Percentiles rank a stretch among this genome's conserved stretches.
These are phyloP conservation scores for Microctenopoma stevenorrisi DNA, from an alignment of 2,797 vertebrate genomes.

Conservation along the genomic window DNA sequence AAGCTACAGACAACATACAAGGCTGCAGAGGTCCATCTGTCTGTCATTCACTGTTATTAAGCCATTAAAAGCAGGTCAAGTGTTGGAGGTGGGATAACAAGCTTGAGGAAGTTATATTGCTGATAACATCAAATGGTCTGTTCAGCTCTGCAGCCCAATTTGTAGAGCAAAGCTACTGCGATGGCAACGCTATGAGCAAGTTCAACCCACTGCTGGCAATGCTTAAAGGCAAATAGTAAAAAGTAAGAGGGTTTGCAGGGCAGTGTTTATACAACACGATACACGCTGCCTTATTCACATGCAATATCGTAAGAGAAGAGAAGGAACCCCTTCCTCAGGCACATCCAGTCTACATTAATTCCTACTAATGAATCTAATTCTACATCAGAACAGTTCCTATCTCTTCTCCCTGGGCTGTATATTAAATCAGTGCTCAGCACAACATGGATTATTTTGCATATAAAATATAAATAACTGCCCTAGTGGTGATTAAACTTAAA, in stretches of 20 bases:
- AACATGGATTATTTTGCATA: conserved; percentile 1
- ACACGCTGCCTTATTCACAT: conserved; percentile 26
- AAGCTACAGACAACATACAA: not conserved
- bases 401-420: not conserved
- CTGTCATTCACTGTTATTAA: conserved; percentile 10
- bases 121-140: conserved; percentile 43
- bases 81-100: conserved; percentile 50
- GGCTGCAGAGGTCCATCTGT: not conserved
- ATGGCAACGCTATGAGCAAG: conserved; percentile 25
- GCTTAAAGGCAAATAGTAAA: conserved; percentile 51
- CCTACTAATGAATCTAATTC: not conserved
- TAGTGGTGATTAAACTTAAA: not conserved
- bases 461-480: too few species aligned
- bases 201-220: conserved; percentile 30
- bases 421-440: not conserved
- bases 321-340: conserved; percentile 5
- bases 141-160: conserved; percentile 31
- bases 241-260: conserved; percentile 22
- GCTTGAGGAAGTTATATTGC: conserved; percentile 40
- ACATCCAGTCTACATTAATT: not conserved
- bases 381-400: not conserved
- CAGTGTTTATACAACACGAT: conserved; percentile 48
- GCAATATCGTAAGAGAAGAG: conserved; percentile 34
- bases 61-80: conserved; percentile 46
- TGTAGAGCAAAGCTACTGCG: conserved; percentile 45